Evolutionary conservation across 2,113 vertebrate genomes (phyloP), one percentile per base, ranked within the genome.

Genomic region (Oreochromis tanganicae): DNA sequence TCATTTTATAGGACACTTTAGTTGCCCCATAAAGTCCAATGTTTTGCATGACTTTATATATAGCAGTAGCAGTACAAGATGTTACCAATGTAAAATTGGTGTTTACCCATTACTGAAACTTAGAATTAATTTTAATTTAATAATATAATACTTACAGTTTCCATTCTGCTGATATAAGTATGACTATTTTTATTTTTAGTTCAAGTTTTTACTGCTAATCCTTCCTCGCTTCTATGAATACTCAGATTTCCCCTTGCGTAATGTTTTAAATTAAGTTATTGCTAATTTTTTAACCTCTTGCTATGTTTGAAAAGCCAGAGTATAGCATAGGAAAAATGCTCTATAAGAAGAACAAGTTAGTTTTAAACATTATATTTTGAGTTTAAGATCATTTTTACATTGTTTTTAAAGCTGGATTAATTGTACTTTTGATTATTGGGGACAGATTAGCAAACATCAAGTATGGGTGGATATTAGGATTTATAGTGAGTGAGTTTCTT

Each of bases 231-330:
- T 68, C 61, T 24, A 13, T 24, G 3, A 71, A 21, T 43, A 71
- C n/a, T 71, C 24, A 0, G 41, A 71, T 71, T 24, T 43, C 36
- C 7, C 66, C 66, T 43, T 24, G 14, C 0, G 3, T 71, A 9
- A 43, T 24, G 7, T 24, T 71, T 71, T 43, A 14, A 71, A 41
- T 68, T 14, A 41, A 71, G 36, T 9, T 24, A 71, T 41, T 71
- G 63, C 10, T 68, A 68, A 24, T 41, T 68, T 52, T 68, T 14
- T 14, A 21, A 41, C 19, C 7, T 41, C n/a, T 68, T 68, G 11
- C 11, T 68, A 68, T 41, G 19, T 68, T 68, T 68, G 11, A 68
- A 21, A 68, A 68, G 36, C 11, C 21, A 68, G 21, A 43, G 4
- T 14, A 36, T 12, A 19, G 1, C 32, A 66, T 36, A 17, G 36